Evolutionary conservation across 30 jellyfish, hydroid and myxozoan genomes (phyloP), one percentile per base, ranked within the genome.

Genomic region (Aurelia aurita complex sp. Pacific): DNA sequence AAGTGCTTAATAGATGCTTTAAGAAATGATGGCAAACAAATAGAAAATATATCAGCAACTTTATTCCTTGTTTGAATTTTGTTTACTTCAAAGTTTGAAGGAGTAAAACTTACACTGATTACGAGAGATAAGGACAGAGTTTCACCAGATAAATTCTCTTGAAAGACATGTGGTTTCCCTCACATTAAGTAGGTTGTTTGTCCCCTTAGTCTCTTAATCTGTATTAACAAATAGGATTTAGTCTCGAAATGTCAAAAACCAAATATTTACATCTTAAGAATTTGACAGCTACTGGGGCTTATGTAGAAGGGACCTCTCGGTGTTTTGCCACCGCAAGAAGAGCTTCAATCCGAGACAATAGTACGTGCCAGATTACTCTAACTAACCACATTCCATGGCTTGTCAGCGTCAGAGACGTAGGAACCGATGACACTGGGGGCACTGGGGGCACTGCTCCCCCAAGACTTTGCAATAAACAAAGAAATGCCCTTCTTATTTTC

Each of bases 191-290:
- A 76, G 67, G 65, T 43, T 76, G 62, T 74, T 76, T 67, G 62
- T 74, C 40, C 73, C 64, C 77, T 55, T 19, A 76, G 76, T 36
- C 52, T 64, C 46, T 76, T 76, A 76, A 76, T 76, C 86, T 76
- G 77, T 76, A 76, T 76, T 76, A 57, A 57, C 86, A 76, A 76
- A 76, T 76, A 61, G 86, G 86, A 76, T 76, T 76, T 76, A 60
- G 76, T 40, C 23, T 3, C 62, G 86, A 76, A 76, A 76, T 76
- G 86, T 76, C 86, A 61, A 76, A 76, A 76, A 46, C 77, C 86
- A 76, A 23, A 55, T 76, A 57, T 34, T 17, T 57, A 43, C 76
- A 18, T 35, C 14, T 76, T 76, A 73, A 73, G 83, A 67, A 13
- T n/a, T 3, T 66, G 76, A 72, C 79, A 72, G 81, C 52, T 42